phyloP scores from a whole-genome alignment of 2,113 vertebrate species.

The Anser brachyrhynchus region DNA sequence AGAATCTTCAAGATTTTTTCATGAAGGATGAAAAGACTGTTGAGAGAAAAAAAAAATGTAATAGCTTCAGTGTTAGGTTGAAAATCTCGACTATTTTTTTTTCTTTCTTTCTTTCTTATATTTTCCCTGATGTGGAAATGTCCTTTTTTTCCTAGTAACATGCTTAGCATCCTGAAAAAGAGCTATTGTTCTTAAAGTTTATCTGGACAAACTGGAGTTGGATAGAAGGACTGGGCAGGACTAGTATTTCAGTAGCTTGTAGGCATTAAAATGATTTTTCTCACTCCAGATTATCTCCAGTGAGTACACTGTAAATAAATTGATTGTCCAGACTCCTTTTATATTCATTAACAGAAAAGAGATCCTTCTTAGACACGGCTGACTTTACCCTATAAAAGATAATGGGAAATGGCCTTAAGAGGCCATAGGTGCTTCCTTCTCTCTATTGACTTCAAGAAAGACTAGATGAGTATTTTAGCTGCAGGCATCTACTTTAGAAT shows the following conservation, averaged over 20 bases:
- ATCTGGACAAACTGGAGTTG: neutral
- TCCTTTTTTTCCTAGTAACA: neutral
- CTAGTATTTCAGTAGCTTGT: neutral
- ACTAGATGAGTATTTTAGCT: neutral
- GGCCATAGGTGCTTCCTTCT: neutral
- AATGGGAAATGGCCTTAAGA: neutral
- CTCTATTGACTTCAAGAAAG: neutral
- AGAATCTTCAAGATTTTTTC: neutral
- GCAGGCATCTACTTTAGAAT: neutral
- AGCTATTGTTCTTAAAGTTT: neutral
- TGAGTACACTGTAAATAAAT: neutral
- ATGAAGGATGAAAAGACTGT: neutral
- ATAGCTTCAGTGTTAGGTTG: neutral
- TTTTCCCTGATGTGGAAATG: neutral
- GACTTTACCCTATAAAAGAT: neutral
- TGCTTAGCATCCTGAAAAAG: neutral
- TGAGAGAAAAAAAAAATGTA: neutral
- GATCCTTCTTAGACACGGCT: neutral
- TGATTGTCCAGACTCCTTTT: neutral
- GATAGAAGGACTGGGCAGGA: neutral
- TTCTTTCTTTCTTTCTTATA: neutral
- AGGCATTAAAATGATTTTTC: neutral
- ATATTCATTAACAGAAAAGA: neutral
- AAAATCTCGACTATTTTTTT: neutral
- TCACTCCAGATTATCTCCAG: neutral